Evolutionary conservation across 2,113 vertebrate species (phyloP).

Genomic region (Aythya baeri): DNA sequence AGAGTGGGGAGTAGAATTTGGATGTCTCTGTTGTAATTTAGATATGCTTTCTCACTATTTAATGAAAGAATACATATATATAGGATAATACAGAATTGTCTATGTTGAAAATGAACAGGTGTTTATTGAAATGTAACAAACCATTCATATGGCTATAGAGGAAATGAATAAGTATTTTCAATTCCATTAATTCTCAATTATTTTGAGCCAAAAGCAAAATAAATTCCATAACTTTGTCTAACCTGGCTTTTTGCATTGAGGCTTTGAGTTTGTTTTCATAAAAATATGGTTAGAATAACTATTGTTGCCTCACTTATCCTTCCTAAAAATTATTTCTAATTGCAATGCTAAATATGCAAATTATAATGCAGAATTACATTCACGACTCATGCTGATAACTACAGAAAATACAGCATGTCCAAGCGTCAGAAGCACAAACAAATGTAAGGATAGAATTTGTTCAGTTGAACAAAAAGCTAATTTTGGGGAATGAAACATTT

Average conservation of each 20-base stretch:
- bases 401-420: not conserved
- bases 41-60: not conserved
- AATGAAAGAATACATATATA: not conserved
- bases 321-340: conserved; percentile 54
- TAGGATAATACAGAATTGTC: not conserved
- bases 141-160: not conserved
- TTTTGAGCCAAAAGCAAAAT: conserved; percentile 27
- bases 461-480: conserved; percentile 22
- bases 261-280: not conserved
- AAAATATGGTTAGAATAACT: conserved; percentile 28
- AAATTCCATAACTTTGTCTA: conserved; percentile 14
- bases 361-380: conserved; percentile 53
- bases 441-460: not conserved
- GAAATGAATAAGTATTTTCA: not conserved
- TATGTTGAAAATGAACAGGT: conserved; percentile 22
- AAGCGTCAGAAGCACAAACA: conserved; percentile 27
- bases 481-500: conserved; percentile 10
- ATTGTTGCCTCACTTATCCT: conserved; percentile 35
- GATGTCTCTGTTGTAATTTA: not conserved
- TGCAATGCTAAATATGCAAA: conserved; percentile 53
- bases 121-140: conserved; percentile 29
- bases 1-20: not conserved
- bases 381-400: conserved; percentile 12
- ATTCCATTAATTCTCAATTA: not conserved
- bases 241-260: not conserved